Evolutionary conservation across 2,888 invertebrate species (phyloP).

Genomic region (Acleris sparsana): DNA sequence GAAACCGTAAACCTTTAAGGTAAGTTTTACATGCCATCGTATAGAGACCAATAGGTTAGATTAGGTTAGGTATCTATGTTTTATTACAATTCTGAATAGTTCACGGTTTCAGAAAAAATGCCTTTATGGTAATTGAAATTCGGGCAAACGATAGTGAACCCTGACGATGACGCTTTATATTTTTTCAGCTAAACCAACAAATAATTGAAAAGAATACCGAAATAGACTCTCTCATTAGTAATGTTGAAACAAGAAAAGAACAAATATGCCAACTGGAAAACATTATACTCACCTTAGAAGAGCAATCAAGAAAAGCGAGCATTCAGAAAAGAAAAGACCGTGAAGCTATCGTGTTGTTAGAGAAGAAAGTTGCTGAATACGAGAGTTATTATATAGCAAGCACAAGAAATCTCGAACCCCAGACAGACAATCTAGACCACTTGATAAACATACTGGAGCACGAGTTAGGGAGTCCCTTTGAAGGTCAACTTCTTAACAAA

Average conservation of each 20-base stretch:
- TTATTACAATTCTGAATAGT: no score
- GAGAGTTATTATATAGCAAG: conserved; percentile 51
- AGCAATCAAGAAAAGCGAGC: conserved; percentile 57
- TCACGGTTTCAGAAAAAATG: no score
- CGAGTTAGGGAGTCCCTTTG: conserved; percentile 61
- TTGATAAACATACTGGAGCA: conserved; percentile 72
- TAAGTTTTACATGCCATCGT: no score
- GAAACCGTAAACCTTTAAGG: no score
- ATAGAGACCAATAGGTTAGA: no score
- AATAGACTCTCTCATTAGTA: conserved; percentile 58
- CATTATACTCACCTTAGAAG: conserved; percentile 70
- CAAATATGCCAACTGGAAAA: conserved; percentile 67
- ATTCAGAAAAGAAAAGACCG: conserved; percentile 59
- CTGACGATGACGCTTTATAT: conserved; percentile 20
- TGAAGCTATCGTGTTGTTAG: conserved; percentile 57
- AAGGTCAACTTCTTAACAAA: conserved; percentile 39
- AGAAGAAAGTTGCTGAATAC: conserved; percentile 58
- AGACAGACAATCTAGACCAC: conserved; percentile 63
- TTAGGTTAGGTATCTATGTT: no score
- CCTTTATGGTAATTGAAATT: no score
- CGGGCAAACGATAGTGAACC: no score
- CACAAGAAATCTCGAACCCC: conserved; percentile 50
- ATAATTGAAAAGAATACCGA: conserved; percentile 64
- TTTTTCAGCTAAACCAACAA: conserved; percentile 59
- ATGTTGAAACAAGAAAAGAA: conserved; percentile 58